A percentile compares a stretch with the other conserved stretches of the same genome.
Evolutionary conservation across 1,140 invertebrate species (phyloP).

Genomic region (Semibalanus balanoides): DNA sequence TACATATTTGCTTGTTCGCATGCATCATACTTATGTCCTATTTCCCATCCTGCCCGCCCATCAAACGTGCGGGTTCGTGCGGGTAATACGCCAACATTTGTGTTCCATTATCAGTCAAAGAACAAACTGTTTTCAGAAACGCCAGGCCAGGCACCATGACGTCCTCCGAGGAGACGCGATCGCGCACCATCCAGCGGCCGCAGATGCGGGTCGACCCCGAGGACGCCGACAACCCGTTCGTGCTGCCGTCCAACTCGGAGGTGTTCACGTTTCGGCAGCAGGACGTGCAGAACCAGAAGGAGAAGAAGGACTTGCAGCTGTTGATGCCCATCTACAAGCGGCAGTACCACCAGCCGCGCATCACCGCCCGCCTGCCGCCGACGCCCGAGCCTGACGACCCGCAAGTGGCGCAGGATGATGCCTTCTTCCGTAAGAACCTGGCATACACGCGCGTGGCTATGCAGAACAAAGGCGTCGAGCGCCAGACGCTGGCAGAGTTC

Average conservation of each 20-base stretch:
- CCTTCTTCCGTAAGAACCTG: not conserved
- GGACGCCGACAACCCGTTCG: not conserved
- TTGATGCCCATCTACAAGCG: not conserved
- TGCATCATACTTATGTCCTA: too few species aligned
- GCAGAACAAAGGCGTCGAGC: not conserved
- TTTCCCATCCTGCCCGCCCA: too few species aligned
- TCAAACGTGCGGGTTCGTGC: too few species aligned
- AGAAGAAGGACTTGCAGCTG: not conserved
- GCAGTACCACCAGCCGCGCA: not conserved
- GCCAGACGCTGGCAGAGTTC: not conserved
- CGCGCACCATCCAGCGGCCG: not conserved
- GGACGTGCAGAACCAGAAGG: not conserved
- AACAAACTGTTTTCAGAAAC: too few species aligned
- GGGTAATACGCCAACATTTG: too few species aligned
- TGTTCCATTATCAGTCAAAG: too few species aligned
- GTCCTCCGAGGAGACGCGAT: not conserved
- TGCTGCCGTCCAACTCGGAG: not conserved
- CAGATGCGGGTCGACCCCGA: not conserved
- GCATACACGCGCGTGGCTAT: not conserved
- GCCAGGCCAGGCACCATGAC: not conserved
- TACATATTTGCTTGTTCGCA: too few species aligned
- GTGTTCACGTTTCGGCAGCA: not conserved
- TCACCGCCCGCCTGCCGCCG: not conserved
- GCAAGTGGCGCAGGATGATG: not conserved
- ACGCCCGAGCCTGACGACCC: not conserved